These are phyloP conservation scores for Cyaniris semiargus DNA, from an alignment of 2,888 invertebrate species.

Conservation along the genomic window DNA sequence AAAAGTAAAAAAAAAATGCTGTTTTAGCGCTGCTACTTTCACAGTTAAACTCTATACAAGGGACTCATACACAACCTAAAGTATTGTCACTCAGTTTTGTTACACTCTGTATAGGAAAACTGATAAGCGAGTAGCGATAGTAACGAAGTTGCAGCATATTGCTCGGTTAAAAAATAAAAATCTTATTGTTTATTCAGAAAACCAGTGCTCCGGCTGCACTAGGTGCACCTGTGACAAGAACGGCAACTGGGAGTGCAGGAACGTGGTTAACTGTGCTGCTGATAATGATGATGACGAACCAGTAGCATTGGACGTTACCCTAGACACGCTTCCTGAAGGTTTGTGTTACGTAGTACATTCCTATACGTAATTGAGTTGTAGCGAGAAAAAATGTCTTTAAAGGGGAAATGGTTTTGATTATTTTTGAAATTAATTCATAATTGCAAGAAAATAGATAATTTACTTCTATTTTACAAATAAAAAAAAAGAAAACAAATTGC, in stretches of 20 bases:
- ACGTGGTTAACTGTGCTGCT: constrained; percentile 47
- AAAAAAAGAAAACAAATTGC: too few relatives aligned
- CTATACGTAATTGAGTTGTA: background rate
- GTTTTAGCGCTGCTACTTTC: too few relatives aligned
- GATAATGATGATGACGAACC: constrained; percentile 42
- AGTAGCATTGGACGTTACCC: constrained; percentile 43
- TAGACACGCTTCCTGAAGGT: constrained; percentile 49
- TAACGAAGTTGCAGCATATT: background rate
- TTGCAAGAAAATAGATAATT: too few relatives aligned
- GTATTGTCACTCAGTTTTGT: too few relatives aligned
- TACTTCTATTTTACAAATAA: too few relatives aligned
- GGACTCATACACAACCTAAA: too few relatives aligned
- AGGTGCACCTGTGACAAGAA: constrained; percentile 53
- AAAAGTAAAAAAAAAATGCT: too few relatives aligned
- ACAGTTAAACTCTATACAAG: too few relatives aligned
- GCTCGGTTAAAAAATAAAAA: background rate
- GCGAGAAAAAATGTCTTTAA: background rate
- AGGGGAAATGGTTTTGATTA: background rate
- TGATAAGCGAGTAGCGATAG: too few relatives aligned
- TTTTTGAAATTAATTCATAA: too few relatives aligned
- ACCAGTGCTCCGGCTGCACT: constrained; percentile 60
- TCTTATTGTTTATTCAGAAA: constrained; percentile 49
- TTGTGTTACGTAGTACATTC: constrained; percentile 32
- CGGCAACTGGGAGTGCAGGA: constrained; percentile 55
- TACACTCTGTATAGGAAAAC: too few relatives aligned